Conservation (phyloP, 2,113 vertebrate genomes). For the Siniperca chuatsi region DNA sequence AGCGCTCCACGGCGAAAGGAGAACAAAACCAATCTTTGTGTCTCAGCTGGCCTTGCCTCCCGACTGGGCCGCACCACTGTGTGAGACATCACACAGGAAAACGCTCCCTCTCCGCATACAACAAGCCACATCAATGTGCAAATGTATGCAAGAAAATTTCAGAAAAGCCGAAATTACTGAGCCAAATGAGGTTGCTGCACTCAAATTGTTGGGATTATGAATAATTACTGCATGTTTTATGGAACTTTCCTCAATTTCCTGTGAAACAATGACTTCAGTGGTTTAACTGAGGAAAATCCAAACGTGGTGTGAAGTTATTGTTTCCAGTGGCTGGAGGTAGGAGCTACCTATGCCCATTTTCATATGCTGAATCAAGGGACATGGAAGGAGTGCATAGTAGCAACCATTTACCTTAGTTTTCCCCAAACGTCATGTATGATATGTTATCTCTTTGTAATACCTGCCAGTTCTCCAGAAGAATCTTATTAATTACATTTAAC, state of each 20-base stretch:
- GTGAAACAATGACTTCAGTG: constrained; percentile 94
- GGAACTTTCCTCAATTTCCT: constrained; percentile 94
- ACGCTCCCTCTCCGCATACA: constrained; percentile 93
- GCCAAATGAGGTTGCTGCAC: constrained; percentile 90
- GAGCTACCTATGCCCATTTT: constrained; percentile 25
- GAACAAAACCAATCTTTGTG: constrained; percentile 99
- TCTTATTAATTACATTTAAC: constrained; percentile 1
- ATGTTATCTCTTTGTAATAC: constrained; percentile 19
- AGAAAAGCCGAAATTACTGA: constrained; percentile 83
- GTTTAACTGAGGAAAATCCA: constrained; percentile 72
- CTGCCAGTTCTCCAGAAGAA: background rate
- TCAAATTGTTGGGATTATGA: constrained; percentile 99
- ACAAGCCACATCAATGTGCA: constrained; percentile 99
- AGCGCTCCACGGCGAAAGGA: constrained; percentile 93
- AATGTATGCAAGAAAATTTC: constrained; percentile 98
- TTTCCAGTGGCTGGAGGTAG: constrained; percentile 25
- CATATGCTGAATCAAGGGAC: constrained; percentile 32
- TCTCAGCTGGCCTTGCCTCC: constrained; percentile 98
- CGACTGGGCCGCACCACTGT: constrained; percentile 96
- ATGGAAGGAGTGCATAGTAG: background rate
- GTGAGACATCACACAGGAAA: constrained; percentile 97
- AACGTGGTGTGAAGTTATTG: constrained; percentile 55
- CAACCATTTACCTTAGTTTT: background rate
- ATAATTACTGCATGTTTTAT: constrained; percentile 97
- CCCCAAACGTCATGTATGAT: constrained; percentile 1